These are phyloP conservation scores for Yponomeuta plumbellus DNA, from an alignment of 2,888 invertebrate species.

Conservation along the genomic window DNA sequence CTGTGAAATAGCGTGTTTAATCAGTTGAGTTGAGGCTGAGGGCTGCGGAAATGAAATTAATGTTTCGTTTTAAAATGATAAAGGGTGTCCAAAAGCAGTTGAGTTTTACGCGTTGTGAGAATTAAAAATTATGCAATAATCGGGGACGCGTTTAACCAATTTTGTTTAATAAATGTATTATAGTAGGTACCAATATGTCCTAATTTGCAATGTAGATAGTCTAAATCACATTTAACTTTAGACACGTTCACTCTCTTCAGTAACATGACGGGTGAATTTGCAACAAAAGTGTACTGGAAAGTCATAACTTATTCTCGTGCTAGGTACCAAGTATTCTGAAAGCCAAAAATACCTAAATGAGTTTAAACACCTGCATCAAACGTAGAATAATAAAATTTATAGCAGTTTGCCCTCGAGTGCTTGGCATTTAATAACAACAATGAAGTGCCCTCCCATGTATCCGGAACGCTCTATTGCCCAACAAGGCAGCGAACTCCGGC, in stretches of 20 bases:
- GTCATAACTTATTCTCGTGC: too few relatives aligned
- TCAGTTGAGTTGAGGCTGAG: constrained; percentile 8
- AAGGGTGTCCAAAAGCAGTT: not conserved
- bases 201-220: too few relatives aligned
- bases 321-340: too few relatives aligned
- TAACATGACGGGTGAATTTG: too few relatives aligned
- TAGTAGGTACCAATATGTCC: too few relatives aligned
- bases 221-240: too few relatives aligned
- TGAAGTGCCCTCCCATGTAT: not conserved
- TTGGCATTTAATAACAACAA: not conserved
- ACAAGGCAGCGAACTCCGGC: constrained; percentile 44
- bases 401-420: not conserved
- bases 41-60: constrained; percentile 7
- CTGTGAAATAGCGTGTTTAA: constrained; percentile 15
- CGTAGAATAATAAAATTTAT: too few relatives aligned
- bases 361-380: too few relatives aligned
- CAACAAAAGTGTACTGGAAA: too few relatives aligned
- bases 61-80: constrained; percentile 28
- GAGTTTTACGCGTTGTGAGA: not conserved
- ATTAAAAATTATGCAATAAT: not conserved
- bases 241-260: too few relatives aligned
- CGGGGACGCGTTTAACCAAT: not conserved
- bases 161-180: too few relatives aligned
- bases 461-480: not conserved
- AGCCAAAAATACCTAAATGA: too few relatives aligned